A percentile compares a stretch with the other conserved stretches of the same genome.
phyloP scores from a whole-genome alignment of 1,140 invertebrate genomes.

The Drosophila pachea region DNA sequence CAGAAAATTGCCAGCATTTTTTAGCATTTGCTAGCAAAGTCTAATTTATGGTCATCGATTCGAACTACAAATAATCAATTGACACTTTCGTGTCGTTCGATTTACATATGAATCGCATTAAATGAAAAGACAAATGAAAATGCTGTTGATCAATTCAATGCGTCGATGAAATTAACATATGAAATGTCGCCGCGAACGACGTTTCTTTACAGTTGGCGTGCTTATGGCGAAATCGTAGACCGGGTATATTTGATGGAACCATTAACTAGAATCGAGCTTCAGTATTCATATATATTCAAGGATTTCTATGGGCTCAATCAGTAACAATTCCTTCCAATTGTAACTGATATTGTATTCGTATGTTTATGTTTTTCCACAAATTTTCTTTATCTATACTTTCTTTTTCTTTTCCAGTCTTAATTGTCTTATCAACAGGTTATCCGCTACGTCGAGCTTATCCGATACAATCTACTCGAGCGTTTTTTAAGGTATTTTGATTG shows the following conservation, averaged over 20 bases:
- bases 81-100: constrained; percentile 38
- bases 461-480: background rate
- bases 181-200: constrained; percentile 19
- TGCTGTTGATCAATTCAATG: constrained; percentile 26
- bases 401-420: background rate
- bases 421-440: too few species aligned
- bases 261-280: too few species aligned
- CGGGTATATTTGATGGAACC: background rate
- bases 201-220: constrained; percentile 5
- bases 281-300: too few species aligned
- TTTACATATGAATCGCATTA: constrained; percentile 39
- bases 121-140: constrained; percentile 29
- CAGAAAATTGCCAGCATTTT: background rate
- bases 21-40: background rate
- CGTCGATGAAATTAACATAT: constrained; percentile 22
- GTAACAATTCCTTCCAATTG: too few species aligned
- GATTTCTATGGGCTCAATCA: too few species aligned
- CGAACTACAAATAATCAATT: constrained; percentile 31
- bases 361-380: too few species aligned
- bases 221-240: background rate
- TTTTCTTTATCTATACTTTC: too few species aligned
- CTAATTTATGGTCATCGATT: background rate
- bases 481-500: constrained; percentile 4
- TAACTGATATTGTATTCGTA: too few species aligned
- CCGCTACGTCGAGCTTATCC: background rate